Base-by-base conservation (phyloP, 2,888 invertebrate genomes). In the Caenorhabditis doughertyi region DNA sequence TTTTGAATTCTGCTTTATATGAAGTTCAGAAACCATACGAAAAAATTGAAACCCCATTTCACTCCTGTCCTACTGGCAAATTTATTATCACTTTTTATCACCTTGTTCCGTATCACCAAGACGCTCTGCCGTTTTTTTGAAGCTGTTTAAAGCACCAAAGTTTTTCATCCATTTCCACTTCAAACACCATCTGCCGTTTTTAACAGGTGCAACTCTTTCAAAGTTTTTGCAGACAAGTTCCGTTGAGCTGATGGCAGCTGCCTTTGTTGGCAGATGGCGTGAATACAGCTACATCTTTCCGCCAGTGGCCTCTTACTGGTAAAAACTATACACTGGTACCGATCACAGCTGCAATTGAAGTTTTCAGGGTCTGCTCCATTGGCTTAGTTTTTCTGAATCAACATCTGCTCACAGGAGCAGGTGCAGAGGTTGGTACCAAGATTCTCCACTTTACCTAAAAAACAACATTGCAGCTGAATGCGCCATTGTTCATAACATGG, bases 401-500 rank as follows among this genome's bases (percentile, higher is more conserved):
- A 85, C 93, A 93, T 84, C 89, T 93, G 27, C 90, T 93, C 35
- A 93, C 93, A 88, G 92, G 93, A 87, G 87, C 91, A 53, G 92
- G 93, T 65, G 84, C 93, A 11, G 92, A 92, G 92, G 93, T 92
- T 42, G 16, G 65, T 49, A 29, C 39, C 3, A 13, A 39, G 13
- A 3, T 13, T 39, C 39, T 13, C 9, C n/a, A 2, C 11, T 11
- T 9, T 9, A 16, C 13, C 16, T 4, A 42, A 35, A 56, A 13
- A 42, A 39, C 44, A 47, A 18, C 18, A 51, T 83, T 90, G 56
- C 90, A 93, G 93, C 87, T 99, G 83, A 95, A 98, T 92, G 98
- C 98, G 0, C 98, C 99, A 0, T 93, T 98, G 79, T 99, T 98
- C 92, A 95, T 99, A 79, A 97, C 97, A 27, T 97, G 98, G 95